Percentiles rank a stretch among this genome's conserved stretches.
phyloP scores from a whole-genome alignment of 1,140 invertebrate species.

The Calliphora vicina region DNA sequence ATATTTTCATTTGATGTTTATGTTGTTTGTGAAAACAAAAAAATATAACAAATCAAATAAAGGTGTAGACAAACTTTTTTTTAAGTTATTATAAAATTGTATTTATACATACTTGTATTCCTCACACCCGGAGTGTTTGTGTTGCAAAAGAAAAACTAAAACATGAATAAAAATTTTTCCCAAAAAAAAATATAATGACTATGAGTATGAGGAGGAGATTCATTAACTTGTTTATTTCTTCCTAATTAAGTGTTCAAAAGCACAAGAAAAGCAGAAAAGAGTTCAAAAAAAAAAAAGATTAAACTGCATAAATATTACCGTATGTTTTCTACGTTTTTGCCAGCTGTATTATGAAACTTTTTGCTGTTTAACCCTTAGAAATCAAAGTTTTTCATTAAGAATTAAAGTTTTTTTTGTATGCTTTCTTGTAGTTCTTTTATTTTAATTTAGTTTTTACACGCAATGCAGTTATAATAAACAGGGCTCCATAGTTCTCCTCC shows the following conservation, averaged over 20 bases:
- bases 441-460: constrained; percentile 28
- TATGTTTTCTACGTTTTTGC: neutral
- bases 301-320: neutral
- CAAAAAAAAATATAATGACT: neutral
- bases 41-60: neutral
- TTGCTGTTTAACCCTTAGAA: constrained; percentile 7
- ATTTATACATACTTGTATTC: neutral
- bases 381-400: constrained; percentile 29
- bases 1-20: neutral
- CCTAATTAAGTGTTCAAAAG: constrained; percentile 26
- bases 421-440: neutral
- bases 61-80: constrained; percentile 12
- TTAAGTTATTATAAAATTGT: no score
- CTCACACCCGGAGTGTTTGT: neutral
- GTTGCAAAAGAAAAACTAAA: neutral
- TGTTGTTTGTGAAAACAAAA: neutral
- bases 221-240: constrained; percentile 35
- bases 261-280: neutral
- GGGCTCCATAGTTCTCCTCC: neutral
- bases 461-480: constrained; percentile 27
- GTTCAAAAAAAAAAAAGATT: neutral
- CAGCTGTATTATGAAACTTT: neutral
- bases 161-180: no score
- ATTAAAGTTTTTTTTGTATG: constrained; percentile 10
- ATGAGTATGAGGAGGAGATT: neutral